Base-by-base conservation (phyloP, 2,797 vertebrate genomes). In the Cottoperca gobio region DNA sequence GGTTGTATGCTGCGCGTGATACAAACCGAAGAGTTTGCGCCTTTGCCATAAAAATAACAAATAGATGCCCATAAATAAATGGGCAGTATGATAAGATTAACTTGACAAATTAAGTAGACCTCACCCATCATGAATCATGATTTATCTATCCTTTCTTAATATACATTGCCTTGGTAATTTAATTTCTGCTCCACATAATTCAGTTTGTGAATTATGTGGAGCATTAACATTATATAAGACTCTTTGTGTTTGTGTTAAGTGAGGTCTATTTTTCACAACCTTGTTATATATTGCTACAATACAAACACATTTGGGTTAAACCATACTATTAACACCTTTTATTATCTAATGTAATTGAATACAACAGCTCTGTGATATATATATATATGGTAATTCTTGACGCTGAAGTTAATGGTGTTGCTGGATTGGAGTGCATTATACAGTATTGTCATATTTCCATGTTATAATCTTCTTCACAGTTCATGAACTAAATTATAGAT, bases 211-310 rank as follows among this genome's bases (percentile, higher is more conserved):
- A 50, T 28, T 57, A 46, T 43, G 16, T 49, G 74, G 62, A 60
- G 69, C 79, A 26, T 26, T 71, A 73, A 48, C 42, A 81, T 40
- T 70, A 48, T 76, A 26, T 23, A 16, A 23, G 6, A 24, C 40
- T 45, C 52, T 40, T 17, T 68, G 50, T 66, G 58, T 42, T 68
- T 3, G n/a, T 11, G n/a, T 52, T 39, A 42, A 60, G 42, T 19
- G 6, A 50, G 21, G 17, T 62, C 23, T 33, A 21, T 49, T 50
- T 55, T 12, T n/a, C 23, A 54, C 43, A 49, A 21, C 10, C 21
- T 50, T 13, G 23, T 23, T 40, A 55, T 49, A 8, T 35, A 55
- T 43, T 16, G 5, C 33, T 1, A 21, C 43, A 33, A 28, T 55
- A 65, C 24, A 73, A 26, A 58, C 54, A 63, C 37, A 55, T 43